phyloP scores from a whole-genome alignment of 2,888 invertebrate genomes.

The Leuctra nigra region DNA sequence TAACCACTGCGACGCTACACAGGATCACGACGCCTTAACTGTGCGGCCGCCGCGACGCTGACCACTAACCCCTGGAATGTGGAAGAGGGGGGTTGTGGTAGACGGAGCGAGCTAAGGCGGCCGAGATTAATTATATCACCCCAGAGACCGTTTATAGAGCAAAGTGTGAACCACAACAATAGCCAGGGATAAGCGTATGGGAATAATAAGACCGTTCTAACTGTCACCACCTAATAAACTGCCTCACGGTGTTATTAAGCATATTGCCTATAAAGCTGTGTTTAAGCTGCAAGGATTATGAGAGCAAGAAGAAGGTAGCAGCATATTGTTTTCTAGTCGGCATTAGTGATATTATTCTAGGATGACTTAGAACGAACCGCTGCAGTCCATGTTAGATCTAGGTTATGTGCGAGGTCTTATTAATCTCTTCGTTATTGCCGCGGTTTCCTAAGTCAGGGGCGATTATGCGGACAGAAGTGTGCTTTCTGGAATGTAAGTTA shows the following conservation, averaged over 20 bases:
- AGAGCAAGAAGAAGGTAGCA: slow-evolving; percentile 14
- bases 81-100: slow-evolving; percentile 17
- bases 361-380: slow-evolving; percentile 5
- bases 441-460: neutral
- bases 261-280: slow-evolving; percentile 17
- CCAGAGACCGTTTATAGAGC: slow-evolving; percentile 19
- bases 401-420: too few relatives aligned
- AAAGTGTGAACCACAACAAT: slow-evolving; percentile 19
- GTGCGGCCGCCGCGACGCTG: slow-evolving; percentile 24
- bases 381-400: neutral
- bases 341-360: slow-evolving; percentile 13
- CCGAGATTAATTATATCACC: slow-evolving; percentile 22
- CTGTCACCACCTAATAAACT: slow-evolving; percentile 26
- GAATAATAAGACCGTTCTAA: slow-evolving; percentile 23
- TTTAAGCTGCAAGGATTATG: slow-evolving; percentile 5
- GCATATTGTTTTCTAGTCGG: slow-evolving; percentile 19
- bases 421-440: too few relatives aligned
- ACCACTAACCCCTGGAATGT: slow-evolving; percentile 22
- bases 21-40: slow-evolving; percentile 26
- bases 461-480: too few relatives aligned
- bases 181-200: slow-evolving; percentile 11
- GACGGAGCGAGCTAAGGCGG: slow-evolving; percentile 19
- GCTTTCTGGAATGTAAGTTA: neutral
- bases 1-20: slow-evolving; percentile 13
- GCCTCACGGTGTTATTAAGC: slow-evolving; percentile 16